These are phyloP conservation scores for Eriocheir sinensis DNA, from an alignment of 1,140 invertebrate species.

Conservation along the genomic window DNA sequence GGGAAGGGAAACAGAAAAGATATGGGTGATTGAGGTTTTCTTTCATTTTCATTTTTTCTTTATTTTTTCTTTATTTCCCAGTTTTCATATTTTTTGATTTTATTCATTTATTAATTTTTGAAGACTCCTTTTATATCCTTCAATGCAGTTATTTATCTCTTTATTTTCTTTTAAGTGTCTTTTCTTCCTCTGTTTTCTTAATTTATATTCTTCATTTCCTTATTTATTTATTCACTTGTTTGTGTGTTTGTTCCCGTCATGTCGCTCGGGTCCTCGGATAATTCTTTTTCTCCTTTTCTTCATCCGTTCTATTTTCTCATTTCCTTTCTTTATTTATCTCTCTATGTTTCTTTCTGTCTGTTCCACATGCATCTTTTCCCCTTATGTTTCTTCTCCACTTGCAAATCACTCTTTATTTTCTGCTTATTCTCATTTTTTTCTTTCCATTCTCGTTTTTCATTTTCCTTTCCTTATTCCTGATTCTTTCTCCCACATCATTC, in stretches of 20 bases:
- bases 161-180: background rate
- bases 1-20: too few relatives aligned
- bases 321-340: background rate
- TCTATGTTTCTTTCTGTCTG: background rate
- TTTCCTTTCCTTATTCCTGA: background rate
- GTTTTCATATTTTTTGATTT: too few relatives aligned
- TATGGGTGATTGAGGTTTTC: too few relatives aligned
- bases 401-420: background rate
- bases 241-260: background rate
- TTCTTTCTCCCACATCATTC: background rate
- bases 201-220: background rate
- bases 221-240: background rate
- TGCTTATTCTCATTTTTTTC: background rate
- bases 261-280: background rate
- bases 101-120: background rate
- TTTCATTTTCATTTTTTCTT: too few relatives aligned
- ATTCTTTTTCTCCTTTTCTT: background rate
- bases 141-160: background rate
- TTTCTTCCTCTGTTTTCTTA: background rate
- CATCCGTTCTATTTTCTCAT: background rate
- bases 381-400: too few relatives aligned
- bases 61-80: too few relatives aligned
- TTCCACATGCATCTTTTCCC: too few relatives aligned
- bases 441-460: background rate
- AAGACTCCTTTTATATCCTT: background rate